A percentile compares a stretch with the other conserved stretches of the same genome.
Evolutionary conservation across 2,113 vertebrate species (phyloP).

Genomic region (Indicator maculatus): DNA sequence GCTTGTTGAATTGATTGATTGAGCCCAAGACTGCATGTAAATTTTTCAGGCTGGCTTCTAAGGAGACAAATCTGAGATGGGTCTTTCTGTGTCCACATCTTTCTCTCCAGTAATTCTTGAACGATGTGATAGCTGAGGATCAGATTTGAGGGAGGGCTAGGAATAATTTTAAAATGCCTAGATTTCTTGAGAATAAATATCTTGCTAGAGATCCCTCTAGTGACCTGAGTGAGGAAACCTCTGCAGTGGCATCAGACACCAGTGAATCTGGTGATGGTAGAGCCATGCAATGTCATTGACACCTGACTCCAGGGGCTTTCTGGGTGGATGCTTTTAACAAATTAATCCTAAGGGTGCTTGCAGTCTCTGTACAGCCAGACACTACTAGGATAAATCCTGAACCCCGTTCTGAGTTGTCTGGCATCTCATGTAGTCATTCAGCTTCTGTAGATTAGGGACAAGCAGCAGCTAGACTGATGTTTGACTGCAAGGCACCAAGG

Average conservation of each 20-base stretch:
- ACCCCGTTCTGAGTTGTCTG: background rate
- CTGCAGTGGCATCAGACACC: background rate
- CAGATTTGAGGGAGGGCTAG: background rate
- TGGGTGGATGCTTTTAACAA: background rate
- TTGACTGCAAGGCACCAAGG: background rate
- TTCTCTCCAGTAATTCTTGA: background rate
- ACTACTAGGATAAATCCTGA: slow-evolving; percentile 23
- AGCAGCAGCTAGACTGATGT: background rate
- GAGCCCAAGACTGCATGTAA: background rate
- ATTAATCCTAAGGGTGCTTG: slow-evolving; percentile 20
- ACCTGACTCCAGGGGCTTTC: background rate
- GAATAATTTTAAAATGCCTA: background rate
- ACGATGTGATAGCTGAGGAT: background rate
- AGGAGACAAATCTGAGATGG: background rate
- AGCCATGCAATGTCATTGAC: background rate
- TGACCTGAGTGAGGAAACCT: background rate
- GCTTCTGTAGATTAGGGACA: background rate
- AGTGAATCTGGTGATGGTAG: background rate
- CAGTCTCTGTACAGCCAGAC: background rate
- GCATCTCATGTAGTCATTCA: background rate
- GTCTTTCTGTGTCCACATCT: background rate
- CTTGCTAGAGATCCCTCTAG: background rate
- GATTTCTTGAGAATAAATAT: background rate
- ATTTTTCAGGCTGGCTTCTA: background rate
- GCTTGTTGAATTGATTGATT: background rate